Percentiles rank a stretch among this genome's conserved stretches.
These are phyloP conservation scores for Sycophila texana DNA, from an alignment of 2,888 invertebrate genomes.

Conservation along the genomic window DNA sequence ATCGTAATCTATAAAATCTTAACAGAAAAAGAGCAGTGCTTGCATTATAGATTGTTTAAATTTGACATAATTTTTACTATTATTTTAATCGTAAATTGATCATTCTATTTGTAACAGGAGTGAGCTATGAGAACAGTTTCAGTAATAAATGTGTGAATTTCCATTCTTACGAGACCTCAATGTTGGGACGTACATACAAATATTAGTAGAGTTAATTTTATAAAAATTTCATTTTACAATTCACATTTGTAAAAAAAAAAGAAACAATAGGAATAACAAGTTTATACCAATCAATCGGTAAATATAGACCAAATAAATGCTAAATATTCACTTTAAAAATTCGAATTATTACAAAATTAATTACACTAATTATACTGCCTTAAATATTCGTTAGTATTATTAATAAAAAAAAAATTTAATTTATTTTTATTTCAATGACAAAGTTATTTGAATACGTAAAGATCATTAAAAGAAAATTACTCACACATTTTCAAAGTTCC, in stretches of 20 bases:
- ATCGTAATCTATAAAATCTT: slow-evolving; percentile 4
- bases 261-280: too few relatives aligned
- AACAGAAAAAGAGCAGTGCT: slow-evolving; percentile 35
- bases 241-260: background rate
- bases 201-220: slow-evolving; percentile 37
- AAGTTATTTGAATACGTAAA: too few relatives aligned
- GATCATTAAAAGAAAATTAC: too few relatives aligned
- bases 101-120: slow-evolving; percentile 35
- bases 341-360: too few relatives aligned
- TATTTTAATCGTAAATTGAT: slow-evolving; percentile 19
- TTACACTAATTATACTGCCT: too few relatives aligned
- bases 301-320: too few relatives aligned
- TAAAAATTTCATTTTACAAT: slow-evolving; percentile 33
- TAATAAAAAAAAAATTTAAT: too few relatives aligned
- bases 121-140: slow-evolving; percentile 51
- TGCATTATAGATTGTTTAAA: slow-evolving; percentile 20
- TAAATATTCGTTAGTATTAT: too few relatives aligned
- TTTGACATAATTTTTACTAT: slow-evolving; percentile 27
- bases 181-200: slow-evolving; percentile 27
- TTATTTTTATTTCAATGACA: too few relatives aligned
- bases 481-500: too few relatives aligned
- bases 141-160: slow-evolving; percentile 18
- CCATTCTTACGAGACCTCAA: background rate
- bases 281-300: too few relatives aligned
- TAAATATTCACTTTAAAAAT: too few relatives aligned